Base-by-base conservation (phyloP, 2,888 invertebrate genomes). In the Dicroscelio sp. region DNA sequence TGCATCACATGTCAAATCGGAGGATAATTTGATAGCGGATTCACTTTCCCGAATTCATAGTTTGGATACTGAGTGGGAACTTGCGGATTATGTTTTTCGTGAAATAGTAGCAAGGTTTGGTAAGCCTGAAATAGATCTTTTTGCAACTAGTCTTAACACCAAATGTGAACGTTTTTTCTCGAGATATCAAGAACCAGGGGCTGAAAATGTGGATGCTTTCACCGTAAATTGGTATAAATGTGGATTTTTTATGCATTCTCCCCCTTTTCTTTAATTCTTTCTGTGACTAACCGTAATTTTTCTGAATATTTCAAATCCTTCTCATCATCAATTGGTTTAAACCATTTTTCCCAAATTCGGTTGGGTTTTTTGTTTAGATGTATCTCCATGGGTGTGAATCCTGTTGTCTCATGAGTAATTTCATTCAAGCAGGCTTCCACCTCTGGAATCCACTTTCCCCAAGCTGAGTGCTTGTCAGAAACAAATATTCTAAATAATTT, bases 231-330 rank as follows among this genome's bases (percentile, higher is more conserved):
- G 92, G 92, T 67, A 20, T 6, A 20, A 63, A 0, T 48, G 30
- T 10, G n/a, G 65, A 25, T 25, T 79, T 3, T 92, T 91, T 58
- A 95, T 94, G 88, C 95, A 94, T 0, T 95, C 95, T 60, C 95
- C 95, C 0, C 94, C 95, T 1, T 95, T 95, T 82, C 89, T 93
- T 0, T 31, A 95, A 5, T 93, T 96, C 33, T 67, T 93, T n/a
- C n/a, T n/a, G n/a, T n/a, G n/a, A n/a, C n/a, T n/a, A n/a, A n/a
- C n/a, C n/a, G n/a, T n/a, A n/a, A n/a, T n/a, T n/a, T n/a, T n/a
- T n/a, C n/a, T n/a, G n/a, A n/a, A n/a, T n/a, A n/a, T n/a, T n/a
- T n/a, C n/a, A n/a, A n/a, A n/a, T n/a, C n/a, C n/a, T n/a, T n/a
- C n/a, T n/a, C n/a, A n/a, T n/a, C n/a, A n/a, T n/a, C n/a, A n/a